Percentiles rank a stretch among this genome's conserved stretches.
phyloP scores from a whole-genome alignment of 1,140 invertebrate species.

The Heliconius melpomene region DNA sequence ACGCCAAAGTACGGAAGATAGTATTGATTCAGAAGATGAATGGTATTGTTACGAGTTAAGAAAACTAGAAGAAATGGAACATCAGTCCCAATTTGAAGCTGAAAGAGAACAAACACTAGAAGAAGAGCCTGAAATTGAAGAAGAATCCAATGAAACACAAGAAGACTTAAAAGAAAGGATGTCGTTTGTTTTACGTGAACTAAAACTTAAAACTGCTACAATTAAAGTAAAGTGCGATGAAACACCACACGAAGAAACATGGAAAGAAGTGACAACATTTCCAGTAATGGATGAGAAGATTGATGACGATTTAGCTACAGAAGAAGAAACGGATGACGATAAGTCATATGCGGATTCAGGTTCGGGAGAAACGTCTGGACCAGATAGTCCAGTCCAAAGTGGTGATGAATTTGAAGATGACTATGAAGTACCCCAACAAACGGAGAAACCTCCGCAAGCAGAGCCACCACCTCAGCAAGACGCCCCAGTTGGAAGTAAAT shows the following conservation, averaged over 20 bases:
- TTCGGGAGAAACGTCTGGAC: conserved; percentile 92
- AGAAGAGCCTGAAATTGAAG: conserved; percentile 82
- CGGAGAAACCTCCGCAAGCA: conserved; percentile 75
- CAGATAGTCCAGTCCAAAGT: conserved; percentile 89
- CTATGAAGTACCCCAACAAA: conserved; percentile 80
- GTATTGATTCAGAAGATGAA: conserved; percentile 95
- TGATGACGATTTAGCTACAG: conserved; percentile 51
- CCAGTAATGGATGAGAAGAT: conserved; percentile 62
- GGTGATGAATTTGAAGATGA: conserved; percentile 87
- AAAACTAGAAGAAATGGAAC: conserved; percentile 93
- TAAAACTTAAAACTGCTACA: conserved; percentile 85
- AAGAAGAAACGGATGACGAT: conserved; percentile 75
- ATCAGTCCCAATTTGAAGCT: conserved; percentile 85
- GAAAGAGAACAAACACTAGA: conserved; percentile 83
- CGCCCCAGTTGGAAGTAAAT: conserved; percentile 88
- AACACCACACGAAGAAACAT: conserved; percentile 62
- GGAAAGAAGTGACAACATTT: conserved; percentile 78
- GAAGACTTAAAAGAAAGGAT: conserved; percentile 89
- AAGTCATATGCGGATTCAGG: conserved; percentile 79
- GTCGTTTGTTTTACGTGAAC: conserved; percentile 87
- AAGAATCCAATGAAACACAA: conserved; percentile 82
- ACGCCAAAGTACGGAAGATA: conserved; percentile 94
- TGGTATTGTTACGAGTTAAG: conserved; percentile 95
- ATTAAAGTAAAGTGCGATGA: conserved; percentile 76
- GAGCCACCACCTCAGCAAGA: conserved; percentile 76